A percentile compares a stretch with the other conserved stretches of the same genome.
These are phyloP conservation scores for Barbus barbus DNA, from an alignment of 2,113 vertebrate species.

Conservation along the genomic window DNA sequence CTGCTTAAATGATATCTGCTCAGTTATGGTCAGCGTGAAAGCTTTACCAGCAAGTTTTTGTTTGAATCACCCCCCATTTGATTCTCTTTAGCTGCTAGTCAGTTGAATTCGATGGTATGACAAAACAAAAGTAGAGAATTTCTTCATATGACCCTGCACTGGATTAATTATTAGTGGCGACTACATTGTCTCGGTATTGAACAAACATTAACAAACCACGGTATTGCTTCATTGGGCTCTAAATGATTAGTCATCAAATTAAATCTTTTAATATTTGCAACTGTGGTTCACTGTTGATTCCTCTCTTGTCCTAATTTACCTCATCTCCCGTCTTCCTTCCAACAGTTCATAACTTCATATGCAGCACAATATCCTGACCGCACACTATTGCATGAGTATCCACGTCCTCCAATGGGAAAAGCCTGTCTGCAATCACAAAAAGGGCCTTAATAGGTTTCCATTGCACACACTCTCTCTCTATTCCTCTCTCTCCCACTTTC, in stretches of 20 bases:
- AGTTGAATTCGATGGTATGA: constrained; percentile 2
- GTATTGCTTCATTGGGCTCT: neutral
- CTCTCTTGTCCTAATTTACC: neutral
- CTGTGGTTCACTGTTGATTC: neutral
- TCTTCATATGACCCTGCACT: neutral
- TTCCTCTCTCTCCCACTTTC: neutral
- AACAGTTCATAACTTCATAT: neutral
- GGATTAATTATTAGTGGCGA: constrained; percentile 14
- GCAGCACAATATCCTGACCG: constrained; percentile 23
- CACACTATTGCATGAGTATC: constrained; percentile 38
- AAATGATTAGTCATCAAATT: constrained; percentile 13
- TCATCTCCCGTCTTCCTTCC: neutral
- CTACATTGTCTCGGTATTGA: neutral
- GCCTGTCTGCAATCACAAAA: neutral
- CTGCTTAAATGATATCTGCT: constrained; percentile 24
- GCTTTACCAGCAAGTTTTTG: neutral
- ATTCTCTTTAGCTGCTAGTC: no score
- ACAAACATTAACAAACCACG: neutral
- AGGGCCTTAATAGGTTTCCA: constrained; percentile 3
- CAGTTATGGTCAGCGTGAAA: neutral
- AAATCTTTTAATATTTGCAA: neutral
- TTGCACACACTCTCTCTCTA: constrained; percentile 8
- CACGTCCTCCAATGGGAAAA: constrained; percentile 19
- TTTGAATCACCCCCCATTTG: no score
- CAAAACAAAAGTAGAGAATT: neutral